Evolutionary conservation across 2,888 invertebrate genomes (phyloP).

Genomic region (Lamellibrachia satsuma): DNA sequence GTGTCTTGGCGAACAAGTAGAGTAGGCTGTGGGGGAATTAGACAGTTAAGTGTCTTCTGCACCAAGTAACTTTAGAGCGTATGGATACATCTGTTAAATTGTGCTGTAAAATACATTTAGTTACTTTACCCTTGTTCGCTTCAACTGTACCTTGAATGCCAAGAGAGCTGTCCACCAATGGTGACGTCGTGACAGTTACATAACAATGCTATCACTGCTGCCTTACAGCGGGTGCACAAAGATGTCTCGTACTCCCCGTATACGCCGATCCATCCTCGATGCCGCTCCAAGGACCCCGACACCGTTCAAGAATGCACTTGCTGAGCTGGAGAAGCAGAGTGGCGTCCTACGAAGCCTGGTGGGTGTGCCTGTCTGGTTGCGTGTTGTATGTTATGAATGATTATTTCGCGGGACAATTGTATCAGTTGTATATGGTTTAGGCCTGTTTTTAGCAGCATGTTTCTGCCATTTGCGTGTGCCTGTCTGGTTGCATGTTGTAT

Average conservation of each 20-base stretch:
- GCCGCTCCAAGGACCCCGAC: constrained; percentile 81
- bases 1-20: not conserved
- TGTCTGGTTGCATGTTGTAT: not conserved
- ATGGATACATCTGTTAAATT: not conserved
- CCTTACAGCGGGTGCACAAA: not conserved
- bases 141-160: too few relatives aligned
- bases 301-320: constrained; percentile 91
- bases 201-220: constrained; percentile 14
- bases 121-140: too few relatives aligned
- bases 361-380: constrained; percentile 9
- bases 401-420: not conserved
- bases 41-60: not conserved
- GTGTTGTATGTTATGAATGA: not conserved
- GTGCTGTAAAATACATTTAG: not conserved
- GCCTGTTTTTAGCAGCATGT: too few relatives aligned
- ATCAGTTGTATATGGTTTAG: not conserved
- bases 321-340: constrained; percentile 81
- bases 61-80: not conserved
- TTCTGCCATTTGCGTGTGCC: constrained; percentile 23
- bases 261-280: constrained; percentile 51
- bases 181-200: not conserved
- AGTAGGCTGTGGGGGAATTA: not conserved
- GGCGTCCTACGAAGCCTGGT: constrained; percentile 34
- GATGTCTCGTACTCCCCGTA: constrained; percentile 49
- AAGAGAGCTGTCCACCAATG: not conserved